Evolutionary conservation across 2,113 vertebrate genomes (phyloP).

Genomic region (Vireo altiloquus): DNA sequence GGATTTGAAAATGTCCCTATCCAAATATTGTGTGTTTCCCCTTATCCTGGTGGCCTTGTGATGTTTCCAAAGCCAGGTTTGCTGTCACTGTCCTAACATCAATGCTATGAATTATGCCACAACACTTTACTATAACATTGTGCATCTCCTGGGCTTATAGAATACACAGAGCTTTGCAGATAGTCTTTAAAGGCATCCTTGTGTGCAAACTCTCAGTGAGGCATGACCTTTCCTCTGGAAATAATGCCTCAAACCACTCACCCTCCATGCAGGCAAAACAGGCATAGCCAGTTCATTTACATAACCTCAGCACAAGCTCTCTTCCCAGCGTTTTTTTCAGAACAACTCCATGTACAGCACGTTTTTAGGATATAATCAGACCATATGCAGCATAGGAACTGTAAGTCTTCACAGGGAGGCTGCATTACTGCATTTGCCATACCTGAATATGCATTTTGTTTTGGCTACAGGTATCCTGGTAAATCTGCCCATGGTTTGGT

Average conservation of each 20-base stretch:
- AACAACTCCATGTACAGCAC: background rate
- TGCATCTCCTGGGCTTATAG: background rate
- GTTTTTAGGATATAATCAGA: background rate
- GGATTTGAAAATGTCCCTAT: background rate
- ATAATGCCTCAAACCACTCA: background rate
- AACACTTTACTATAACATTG: background rate
- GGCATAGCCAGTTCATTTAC: background rate
- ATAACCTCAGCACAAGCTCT: background rate
- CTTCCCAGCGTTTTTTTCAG: background rate
- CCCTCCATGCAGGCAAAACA: background rate
- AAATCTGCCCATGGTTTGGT: background rate
- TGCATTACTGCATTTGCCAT: background rate
- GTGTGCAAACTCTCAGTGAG: background rate
- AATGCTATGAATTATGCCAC: background rate
- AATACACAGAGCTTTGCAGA: background rate
- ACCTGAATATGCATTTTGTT: background rate
- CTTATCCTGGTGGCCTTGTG: background rate
- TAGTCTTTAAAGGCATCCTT: background rate
- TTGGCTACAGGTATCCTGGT: background rate
- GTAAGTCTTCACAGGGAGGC: background rate
- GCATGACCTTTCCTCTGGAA: conserved; percentile 34
- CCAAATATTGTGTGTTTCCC: background rate
- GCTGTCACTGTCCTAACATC: background rate
- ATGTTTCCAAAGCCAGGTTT: background rate
- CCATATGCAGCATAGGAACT: background rate